phyloP scores from a whole-genome alignment of 1,140 invertebrate genomes.

The Melanaphis sacchari region DNA sequence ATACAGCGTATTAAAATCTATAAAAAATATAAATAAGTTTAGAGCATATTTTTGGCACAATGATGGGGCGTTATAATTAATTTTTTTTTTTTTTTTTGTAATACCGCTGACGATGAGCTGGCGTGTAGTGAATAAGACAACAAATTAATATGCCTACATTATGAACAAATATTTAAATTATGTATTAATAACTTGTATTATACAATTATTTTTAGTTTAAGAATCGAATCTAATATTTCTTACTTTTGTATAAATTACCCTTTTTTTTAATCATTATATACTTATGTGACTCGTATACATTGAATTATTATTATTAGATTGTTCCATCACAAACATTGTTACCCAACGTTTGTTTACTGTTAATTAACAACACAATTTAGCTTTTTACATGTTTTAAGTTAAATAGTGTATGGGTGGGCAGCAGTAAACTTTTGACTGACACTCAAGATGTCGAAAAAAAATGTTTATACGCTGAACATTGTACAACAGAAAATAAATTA shows the following conservation, averaged over 20 bases:
- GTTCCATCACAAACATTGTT: conserved; percentile 40
- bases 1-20: conserved; percentile 5
- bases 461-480: conserved; percentile 7
- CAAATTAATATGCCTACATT: conserved; percentile 30
- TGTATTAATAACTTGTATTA: conserved; percentile 49
- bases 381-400: conserved; percentile 4
- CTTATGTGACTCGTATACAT: conserved; percentile 23
- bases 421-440: conserved; percentile 15
- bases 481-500: conserved; percentile 51
- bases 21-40: conserved; percentile 20
- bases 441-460: not conserved
- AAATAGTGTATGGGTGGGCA: not conserved
- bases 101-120: not conserved
- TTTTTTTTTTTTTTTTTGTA: not conserved
- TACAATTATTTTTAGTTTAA: conserved; percentile 52
- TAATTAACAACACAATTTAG: conserved; percentile 18
- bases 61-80: not conserved
- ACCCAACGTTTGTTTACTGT: conserved; percentile 33
- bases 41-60: conserved; percentile 14
- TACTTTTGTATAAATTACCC: conserved; percentile 55
- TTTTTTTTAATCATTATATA: conserved; percentile 39
- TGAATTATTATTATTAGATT: conserved; percentile 52
- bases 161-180: conserved; percentile 55
- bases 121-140: conserved; percentile 34
- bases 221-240: conserved; percentile 45